A percentile compares a stretch with the other conserved stretches of the same genome.
These are phyloP conservation scores for Phylloscopus collybita DNA, from an alignment of 2,797 vertebrate genomes.

Conservation along the genomic window DNA sequence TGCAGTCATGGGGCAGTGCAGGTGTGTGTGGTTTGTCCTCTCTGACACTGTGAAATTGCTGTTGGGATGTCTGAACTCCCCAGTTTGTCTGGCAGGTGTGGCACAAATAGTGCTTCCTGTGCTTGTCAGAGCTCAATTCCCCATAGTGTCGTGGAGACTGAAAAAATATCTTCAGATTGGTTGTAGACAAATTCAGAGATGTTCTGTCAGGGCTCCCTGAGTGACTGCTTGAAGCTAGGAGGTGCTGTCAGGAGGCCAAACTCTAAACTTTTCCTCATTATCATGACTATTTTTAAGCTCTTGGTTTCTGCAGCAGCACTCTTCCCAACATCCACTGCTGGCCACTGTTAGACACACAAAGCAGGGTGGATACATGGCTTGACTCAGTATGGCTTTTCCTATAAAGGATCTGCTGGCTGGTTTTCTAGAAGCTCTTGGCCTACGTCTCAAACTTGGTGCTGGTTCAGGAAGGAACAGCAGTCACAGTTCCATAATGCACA, in stretches of 20 bases:
- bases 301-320: neutral
- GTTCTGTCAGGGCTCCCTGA: neutral
- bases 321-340: neutral
- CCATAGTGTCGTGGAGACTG: neutral
- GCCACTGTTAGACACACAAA: neutral
- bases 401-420: neutral
- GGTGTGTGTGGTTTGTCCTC: neutral
- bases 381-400: neutral
- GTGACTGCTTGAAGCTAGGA: neutral
- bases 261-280: neutral
- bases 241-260: neutral
- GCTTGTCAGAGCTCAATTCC: neutral
- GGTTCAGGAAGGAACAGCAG: neutral
- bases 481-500: accelerated
- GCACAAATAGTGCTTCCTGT: neutral
- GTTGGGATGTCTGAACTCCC: neutral
- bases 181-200: neutral
- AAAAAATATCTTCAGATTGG: neutral
- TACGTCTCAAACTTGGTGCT: neutral
- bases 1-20: neutral
- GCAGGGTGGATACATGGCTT: neutral
- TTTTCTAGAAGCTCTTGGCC: neutral
- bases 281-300: neutral
- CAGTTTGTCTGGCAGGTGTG: neutral
- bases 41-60: neutral